Evolutionary conservation across 64 coral and sea anemone species (phyloP).

Genomic region (Montipora cactus): DNA sequence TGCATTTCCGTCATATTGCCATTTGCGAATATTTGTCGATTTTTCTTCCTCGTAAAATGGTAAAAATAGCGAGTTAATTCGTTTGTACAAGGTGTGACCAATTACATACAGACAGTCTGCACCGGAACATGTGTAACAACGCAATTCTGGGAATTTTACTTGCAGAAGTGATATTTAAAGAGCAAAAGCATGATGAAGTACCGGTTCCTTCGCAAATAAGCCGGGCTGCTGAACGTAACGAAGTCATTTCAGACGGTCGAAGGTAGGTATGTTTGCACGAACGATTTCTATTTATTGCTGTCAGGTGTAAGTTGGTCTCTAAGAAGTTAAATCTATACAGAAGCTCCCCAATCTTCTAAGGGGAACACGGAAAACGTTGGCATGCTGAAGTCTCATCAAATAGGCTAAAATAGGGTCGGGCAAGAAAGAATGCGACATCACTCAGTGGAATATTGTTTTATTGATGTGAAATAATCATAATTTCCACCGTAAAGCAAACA

Average conservation of each 20-base stretch:
- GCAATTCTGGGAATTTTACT: background rate
- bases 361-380: no score
- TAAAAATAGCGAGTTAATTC: background rate
- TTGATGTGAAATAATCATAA: no score
- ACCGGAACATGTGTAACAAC: background rate
- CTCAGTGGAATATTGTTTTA: no score
- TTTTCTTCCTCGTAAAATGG: no score
- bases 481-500: no score
- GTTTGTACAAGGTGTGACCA: background rate
- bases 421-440: no score
- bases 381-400: no score
- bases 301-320: no score
- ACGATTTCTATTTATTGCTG: no score
- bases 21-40: background rate
- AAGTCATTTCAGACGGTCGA: background rate
- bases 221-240: background rate
- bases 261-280: background rate
- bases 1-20: background rate
- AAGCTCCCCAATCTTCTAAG: no score
- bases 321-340: no score
- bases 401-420: no score
- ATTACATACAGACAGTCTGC: background rate
- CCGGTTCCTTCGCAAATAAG: background rate
- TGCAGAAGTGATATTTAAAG: background rate
- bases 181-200: background rate